A percentile compares a stretch with the other conserved stretches of the same genome.
phyloP scores from a whole-genome alignment of 2,113 vertebrate genomes.

The Lagenorhynchus albirostris region DNA sequence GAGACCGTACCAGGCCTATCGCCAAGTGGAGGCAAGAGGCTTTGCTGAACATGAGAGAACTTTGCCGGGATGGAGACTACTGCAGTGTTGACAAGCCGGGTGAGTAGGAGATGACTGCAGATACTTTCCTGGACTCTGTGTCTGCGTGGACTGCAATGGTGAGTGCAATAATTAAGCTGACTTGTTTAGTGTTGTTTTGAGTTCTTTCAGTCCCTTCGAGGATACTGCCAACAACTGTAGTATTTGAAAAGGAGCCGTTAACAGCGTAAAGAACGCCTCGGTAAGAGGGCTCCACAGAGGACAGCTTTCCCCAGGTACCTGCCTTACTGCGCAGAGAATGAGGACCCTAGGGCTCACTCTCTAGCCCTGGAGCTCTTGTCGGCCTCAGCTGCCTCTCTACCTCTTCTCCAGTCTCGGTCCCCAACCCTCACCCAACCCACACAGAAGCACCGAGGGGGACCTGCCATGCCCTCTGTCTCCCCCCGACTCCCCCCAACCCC shows the following conservation, averaged over 20 bases:
- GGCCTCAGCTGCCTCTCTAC: background rate
- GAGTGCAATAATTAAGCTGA: no score
- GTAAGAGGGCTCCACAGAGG: background rate
- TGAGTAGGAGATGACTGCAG: accelerated
- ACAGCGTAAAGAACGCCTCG: background rate
- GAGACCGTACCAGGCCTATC: background rate
- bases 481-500: no score
- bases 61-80: background rate
- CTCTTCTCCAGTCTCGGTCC: background rate
- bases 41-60: background rate
- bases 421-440: background rate
- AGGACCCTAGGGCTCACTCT: background rate
- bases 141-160: accelerated
- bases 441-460: accelerated
- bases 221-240: background rate
- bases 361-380: background rate
- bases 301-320: background rate
- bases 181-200: background rate
- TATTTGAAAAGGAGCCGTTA: background rate
- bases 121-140: background rate
- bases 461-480: background rate
- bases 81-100: accelerated
- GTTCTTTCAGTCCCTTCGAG: background rate
- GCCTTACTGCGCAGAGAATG: background rate
- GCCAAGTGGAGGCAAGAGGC: background rate